Evolutionary conservation across 2,888 invertebrate genomes (phyloP).

Genomic region (Ormia ochracea): DNA sequence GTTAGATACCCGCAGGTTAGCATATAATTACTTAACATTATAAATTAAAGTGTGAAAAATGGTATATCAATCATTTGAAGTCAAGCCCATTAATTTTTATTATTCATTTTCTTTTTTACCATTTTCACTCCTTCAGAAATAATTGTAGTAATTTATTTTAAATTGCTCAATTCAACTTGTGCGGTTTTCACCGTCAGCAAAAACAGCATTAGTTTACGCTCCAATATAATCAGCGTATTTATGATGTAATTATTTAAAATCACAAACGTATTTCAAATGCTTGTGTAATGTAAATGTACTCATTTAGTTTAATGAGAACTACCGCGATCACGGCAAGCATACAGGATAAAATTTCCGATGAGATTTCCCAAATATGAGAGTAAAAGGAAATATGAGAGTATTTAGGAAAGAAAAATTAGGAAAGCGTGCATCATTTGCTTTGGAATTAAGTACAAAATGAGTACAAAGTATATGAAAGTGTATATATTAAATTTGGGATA

Average conservation of each 20-base stretch:
- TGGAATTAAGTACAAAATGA: too few species aligned
- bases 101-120: conserved; percentile 10
- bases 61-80: conserved; percentile 42
- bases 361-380: too few species aligned
- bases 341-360: too few species aligned
- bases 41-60: conserved; percentile 53
- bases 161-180: background rate
- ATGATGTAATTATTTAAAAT: too few species aligned
- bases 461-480: too few species aligned
- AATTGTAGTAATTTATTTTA: conserved; percentile 19
- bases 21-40: background rate
- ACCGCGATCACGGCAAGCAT: too few species aligned
- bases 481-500: too few species aligned
- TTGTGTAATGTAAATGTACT: background rate
- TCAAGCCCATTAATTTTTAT: conserved; percentile 55
- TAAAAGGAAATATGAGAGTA: too few species aligned
- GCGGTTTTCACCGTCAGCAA: background rate
- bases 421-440: too few species aligned
- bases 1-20: background rate
- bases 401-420: too few species aligned
- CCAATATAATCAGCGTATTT: background rate
- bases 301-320: too few species aligned
- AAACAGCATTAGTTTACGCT: background rate
- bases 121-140: conserved; percentile 3
- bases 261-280: background rate